Conservation (phyloP, 2,113 vertebrate species). For the Origma solitaria region DNA sequence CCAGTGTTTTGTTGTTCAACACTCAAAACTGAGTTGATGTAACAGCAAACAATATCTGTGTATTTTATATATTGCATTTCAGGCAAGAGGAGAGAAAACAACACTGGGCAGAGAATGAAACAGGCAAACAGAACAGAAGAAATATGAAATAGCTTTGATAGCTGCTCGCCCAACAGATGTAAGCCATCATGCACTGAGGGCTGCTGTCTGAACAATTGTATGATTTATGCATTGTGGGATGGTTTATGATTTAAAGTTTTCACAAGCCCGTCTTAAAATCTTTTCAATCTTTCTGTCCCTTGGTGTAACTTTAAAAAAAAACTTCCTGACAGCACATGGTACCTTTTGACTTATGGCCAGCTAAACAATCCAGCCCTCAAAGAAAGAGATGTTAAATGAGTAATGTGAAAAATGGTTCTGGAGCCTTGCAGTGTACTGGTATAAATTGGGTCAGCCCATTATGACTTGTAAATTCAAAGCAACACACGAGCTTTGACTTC, state of each 20-base stretch:
- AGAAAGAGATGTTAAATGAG: not conserved
- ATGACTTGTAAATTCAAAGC: not conserved
- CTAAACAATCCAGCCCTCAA: not conserved
- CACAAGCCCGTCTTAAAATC: not conserved
- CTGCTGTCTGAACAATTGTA: not conserved
- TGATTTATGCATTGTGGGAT: not conserved
- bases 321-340: not conserved
- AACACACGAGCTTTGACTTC: not conserved
- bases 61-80: not conserved
- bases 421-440: not conserved
- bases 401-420: not conserved
- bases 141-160: not conserved
- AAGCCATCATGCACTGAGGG: not conserved
- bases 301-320: not conserved
- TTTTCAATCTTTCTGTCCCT: not conserved
- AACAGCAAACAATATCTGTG: not conserved
- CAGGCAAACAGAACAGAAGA: not conserved
- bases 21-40: not conserved
- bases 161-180: not conserved
- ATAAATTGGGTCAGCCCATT: not conserved
- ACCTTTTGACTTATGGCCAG: not conserved
- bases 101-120: not conserved
- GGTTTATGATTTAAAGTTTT: not conserved
- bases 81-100: not conserved
- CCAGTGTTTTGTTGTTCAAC: not conserved